Base-by-base conservation (phyloP, 2,888 invertebrate genomes). In the Cosmorhoe ocellata region DNA sequence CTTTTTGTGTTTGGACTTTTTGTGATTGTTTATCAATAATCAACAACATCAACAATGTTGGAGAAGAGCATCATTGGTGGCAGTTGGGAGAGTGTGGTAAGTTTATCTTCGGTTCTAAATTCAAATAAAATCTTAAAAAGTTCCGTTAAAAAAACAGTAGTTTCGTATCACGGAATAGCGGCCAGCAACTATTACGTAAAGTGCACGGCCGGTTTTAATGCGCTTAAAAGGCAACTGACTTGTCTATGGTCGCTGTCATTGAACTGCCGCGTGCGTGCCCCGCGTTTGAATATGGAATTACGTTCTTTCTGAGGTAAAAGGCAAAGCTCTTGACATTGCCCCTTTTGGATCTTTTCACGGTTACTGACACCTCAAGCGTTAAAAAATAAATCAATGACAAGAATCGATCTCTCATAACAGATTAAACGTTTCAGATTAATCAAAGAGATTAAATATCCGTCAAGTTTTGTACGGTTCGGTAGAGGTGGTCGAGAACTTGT, bases 21-120 rank as follows among this genome's bases (percentile, higher is more conserved):
- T 68, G 75, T 72, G 70, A 61, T 55, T 61, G 67, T 67, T 68
- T 57, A 43, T 66, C 64, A 67, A 63, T 18, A 2, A 18, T 18
- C 18, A 18, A 3, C 18, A 18, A 18, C 56, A 44, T 11, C 63
- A 79, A 71, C 32, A 90, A 36, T 89, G 89, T 79, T 90, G 88
- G 90, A 90, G 80, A 87, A 83, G 69, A 76, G 79, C 40, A 74
- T 83, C 56, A 56, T 89, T 59, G 88, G 90, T 56, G 86, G 85
- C 69, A 90, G 90, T 76, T 89, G 87, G 90, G 90, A 90, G 70
- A 90, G 89, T 67, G 87, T 90, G 80, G 89, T 90, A 76, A 84
- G 90, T 86, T 24, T 30, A 40, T n/a, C n/a, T n/a, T n/a, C n/a
- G n/a, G n/a, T 54, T 52, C 37, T 56, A 50, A 24, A 18, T 40